Conservation (phyloP, 2,113 vertebrate species). For the Psilopsiagon aurifrons region DNA sequence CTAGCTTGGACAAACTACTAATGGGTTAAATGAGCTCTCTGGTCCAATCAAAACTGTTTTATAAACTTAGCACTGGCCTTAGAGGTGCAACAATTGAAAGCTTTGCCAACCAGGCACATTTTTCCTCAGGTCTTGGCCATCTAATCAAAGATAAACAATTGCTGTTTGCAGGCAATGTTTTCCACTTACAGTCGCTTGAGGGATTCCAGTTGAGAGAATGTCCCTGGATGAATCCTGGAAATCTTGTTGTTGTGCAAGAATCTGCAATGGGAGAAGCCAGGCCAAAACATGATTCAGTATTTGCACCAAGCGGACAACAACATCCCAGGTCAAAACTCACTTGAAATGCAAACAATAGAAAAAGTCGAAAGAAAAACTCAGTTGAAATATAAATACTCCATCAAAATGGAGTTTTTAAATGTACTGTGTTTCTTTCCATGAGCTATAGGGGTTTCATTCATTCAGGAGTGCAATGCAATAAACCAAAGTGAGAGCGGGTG, state of each 20-base stretch:
- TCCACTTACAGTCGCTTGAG: constrained; percentile 90
- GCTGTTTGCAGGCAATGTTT: not conserved
- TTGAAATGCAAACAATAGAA: not conserved
- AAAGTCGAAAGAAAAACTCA: not conserved
- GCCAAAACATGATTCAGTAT: constrained; percentile 23
- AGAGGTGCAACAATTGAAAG: not conserved
- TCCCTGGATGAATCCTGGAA: constrained; percentile 84
- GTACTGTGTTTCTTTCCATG: not conserved
- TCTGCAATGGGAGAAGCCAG: constrained; percentile 60
- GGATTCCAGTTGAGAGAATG: constrained; percentile 85
- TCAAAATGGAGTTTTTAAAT: not conserved
- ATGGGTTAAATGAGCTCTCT: constrained; percentile 14
- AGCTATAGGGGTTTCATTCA: not conserved
- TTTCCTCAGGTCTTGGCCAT: not conserved
- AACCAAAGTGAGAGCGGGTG: not conserved
- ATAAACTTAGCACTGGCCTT: constrained; percentile 10
- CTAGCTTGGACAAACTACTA: not conserved
- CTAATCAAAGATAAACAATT: constrained; percentile 25
- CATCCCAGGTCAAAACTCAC: not conserved
- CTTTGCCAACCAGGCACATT: constrained; percentile 37
- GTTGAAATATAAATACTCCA: not conserved
- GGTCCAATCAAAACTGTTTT: not conserved
- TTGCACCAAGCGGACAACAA: not conserved
- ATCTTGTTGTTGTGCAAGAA: constrained; percentile 96
- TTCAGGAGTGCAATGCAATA: not conserved